Evolutionary conservation across 2,888 invertebrate genomes (phyloP), one percentile per base, ranked within the genome.

Genomic region (Hemicrepidius hirtus): DNA sequence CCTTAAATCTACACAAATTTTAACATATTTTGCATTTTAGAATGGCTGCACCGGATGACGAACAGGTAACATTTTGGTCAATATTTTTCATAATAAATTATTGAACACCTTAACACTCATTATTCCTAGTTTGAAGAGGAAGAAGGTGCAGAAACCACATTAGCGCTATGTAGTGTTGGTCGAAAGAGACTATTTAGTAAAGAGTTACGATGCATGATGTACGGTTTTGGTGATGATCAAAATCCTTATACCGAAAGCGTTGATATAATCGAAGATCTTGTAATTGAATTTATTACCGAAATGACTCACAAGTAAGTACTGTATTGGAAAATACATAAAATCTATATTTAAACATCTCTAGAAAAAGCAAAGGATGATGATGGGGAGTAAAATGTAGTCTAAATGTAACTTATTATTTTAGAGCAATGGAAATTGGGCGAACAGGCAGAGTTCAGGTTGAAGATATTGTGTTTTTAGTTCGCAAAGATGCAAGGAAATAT

Each of bases 171-270:
- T 65, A 86, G 87, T 75, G 86, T 88, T 63, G 95, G 95, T 3
- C 89, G 95, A 35, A 97, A 97, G 85, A 89, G 97, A 50, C 85
- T 97, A 1, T 97, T 97, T 80, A 96, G 96, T 71, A 97, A 97
- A 86, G 97, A 97, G 86, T 87, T 98, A 46, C 90, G 97, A 32
- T 97, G 97, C 80, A 99, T 99, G 99, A 98, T 99, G 97, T 99
- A 97, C 86, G 99, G 99, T 0, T 99, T 99, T 89, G 99, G 99
- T 3, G 99, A 99, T 86, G 99, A 99, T 85, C 97, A 97, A 85
- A 99, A 98, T 88, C 99, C 99, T 0, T 99, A 97, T 83, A 99
- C 99, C 0, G 99, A 99, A 87, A 98, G 98, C 84, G 98, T 99
- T 0, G 99, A 99, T 85, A 90, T 98, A 55, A 89, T 99, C 59